A percentile compares a stretch with the other conserved stretches of the same genome.
Conservation (phyloP, 2,888 invertebrate species). For the Andricus quercusramuli region DNA sequence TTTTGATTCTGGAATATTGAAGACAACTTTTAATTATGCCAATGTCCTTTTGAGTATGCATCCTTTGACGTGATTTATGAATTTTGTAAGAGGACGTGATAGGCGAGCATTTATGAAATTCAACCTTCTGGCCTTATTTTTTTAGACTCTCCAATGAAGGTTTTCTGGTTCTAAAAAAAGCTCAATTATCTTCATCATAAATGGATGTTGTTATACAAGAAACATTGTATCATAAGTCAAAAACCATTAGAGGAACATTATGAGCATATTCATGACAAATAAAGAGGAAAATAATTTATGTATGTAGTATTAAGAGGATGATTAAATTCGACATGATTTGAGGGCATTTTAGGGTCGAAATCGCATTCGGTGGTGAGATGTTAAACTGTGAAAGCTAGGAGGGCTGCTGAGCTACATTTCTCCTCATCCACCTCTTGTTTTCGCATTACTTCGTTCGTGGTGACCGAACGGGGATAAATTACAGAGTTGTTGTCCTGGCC, state of each 20-base stretch:
- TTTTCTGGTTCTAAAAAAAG: not conserved
- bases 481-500: constrained; percentile 73
- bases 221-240: not conserved
- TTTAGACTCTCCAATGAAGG: not conserved
- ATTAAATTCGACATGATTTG: constrained; percentile 54
- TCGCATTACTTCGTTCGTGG: constrained; percentile 35
- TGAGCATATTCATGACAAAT: not conserved
- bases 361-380: constrained; percentile 14
- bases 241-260: not conserved
- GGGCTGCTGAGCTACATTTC: constrained; percentile 45
- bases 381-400: constrained; percentile 33
- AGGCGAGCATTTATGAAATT: not conserved
- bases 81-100: not conserved
- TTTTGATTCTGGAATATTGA: not conserved
- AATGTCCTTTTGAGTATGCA: not conserved
- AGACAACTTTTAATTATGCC: not conserved
- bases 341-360: constrained; percentile 38
- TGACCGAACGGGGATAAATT: constrained; percentile 72
- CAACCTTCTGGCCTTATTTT: not conserved
- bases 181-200: not conserved
- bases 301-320: constrained; percentile 18
- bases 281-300: not conserved
- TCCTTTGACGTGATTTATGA: not conserved
- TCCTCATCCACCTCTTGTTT: constrained; percentile 38
- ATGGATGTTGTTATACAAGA: not conserved